Evolutionary conservation across 1,140 invertebrate genomes (phyloP), one percentile per base, ranked within the genome.

Genomic region (Drosophila insularis): DNA sequence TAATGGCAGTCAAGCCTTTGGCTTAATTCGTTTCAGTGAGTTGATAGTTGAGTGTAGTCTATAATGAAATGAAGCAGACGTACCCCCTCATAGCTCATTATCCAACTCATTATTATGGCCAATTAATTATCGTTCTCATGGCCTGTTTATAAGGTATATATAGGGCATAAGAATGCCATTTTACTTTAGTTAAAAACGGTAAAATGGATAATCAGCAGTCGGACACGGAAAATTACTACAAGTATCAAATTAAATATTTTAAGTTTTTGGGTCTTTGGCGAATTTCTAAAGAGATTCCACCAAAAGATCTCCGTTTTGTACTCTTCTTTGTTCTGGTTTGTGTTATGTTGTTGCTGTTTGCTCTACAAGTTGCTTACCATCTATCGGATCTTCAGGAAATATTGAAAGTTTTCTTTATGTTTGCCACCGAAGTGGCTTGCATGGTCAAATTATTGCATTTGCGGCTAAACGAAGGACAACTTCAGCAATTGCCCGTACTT

Each of bases 341-440:
- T n/a, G 19, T 59, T 0, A 71, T 87, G 80, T 14, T 87, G 43
- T 17, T 87, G 10, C 69, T 89, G 7, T 89, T 89, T 2, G 59
- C 61, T 0, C 50, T 91, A 40, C 63, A 71, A 13, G 56, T 91
- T 3, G 0, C 77, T 7, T 61, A 40, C 21, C 72, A 80, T 31
- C 65, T 91, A 10, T 70, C 70, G 17, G 58, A 75, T 35, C 11
- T 91, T 19, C 59, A 62, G 8, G 74, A 86, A 32, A 71, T 91
- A 17, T 58, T 91, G 2, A 76, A 89, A 4, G 87, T 91, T 13
- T 86, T 91, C 59, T 86, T 80, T 11, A 78, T 91, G 60, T 90
- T 86, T 13, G 74, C 78, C 71, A 91, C 90, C 6, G 74, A 78
- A 23, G 50, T 90, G 23, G 75, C 78, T 4, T 85, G 80, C 58